Percentiles rank a stretch among this genome's conserved stretches.
Evolutionary conservation across 2,113 vertebrate genomes (phyloP).

Genomic region (Platichthys flesus): DNA sequence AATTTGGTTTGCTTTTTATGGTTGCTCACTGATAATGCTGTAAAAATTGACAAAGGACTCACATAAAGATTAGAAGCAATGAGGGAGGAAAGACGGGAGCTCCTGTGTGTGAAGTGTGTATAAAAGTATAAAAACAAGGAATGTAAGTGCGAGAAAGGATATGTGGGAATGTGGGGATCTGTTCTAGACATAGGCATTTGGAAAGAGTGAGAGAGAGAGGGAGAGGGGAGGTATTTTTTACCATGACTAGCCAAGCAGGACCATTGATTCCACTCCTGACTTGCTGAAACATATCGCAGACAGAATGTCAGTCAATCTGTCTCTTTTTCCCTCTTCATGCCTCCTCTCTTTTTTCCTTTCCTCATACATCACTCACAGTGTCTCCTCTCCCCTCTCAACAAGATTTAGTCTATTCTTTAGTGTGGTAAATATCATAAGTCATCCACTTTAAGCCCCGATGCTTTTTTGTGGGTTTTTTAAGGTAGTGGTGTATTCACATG

Average conservation of each 20-base stretch:
- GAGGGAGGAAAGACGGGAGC: background rate
- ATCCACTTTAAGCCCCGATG: background rate
- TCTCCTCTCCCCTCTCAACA: background rate
- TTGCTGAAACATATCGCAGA: conserved; percentile 39
- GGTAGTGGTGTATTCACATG: background rate
- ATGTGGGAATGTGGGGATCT: background rate
- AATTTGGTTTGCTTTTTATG: background rate
- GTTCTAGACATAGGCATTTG: background rate
- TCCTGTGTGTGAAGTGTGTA: background rate
- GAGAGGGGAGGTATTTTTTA: conserved; percentile 21
- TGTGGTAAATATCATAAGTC: conserved; percentile 19
- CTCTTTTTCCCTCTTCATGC: conserved; percentile 23
- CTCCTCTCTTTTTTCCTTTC: conserved; percentile 13
- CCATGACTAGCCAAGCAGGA: conserved; percentile 39
- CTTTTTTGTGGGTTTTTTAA: background rate
- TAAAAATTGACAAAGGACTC: background rate
- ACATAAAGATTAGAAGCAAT: background rate
- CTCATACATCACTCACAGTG: conserved; percentile 5
- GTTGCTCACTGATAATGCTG: background rate
- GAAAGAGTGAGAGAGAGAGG: background rate
- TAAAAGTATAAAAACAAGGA: background rate
- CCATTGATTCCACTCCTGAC: conserved; percentile 50
- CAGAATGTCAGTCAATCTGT: conserved; percentile 44
- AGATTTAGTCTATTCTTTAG: background rate
- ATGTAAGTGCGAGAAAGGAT: background rate